phyloP scores from a whole-genome alignment of 2,888 invertebrate species.

The Tridacna crocea region DNA sequence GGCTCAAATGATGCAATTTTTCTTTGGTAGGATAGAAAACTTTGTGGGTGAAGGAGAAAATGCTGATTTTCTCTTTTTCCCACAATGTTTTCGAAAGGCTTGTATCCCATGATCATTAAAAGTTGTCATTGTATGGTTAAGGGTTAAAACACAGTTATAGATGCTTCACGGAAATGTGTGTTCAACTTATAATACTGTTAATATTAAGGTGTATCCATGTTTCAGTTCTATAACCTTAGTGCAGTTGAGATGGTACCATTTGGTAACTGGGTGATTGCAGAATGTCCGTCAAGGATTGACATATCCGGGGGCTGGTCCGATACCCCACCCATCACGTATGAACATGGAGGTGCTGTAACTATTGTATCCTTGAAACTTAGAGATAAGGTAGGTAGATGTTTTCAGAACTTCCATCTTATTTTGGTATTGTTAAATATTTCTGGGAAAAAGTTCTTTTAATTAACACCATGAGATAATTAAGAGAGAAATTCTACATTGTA shows the following conservation, averaged over 20 bases:
- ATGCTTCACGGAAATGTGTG: no score
- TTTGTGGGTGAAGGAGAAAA: background rate
- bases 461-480: no score
- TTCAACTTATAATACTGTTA: no score
- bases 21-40: background rate
- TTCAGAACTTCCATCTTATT: no score
- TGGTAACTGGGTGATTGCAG: slow-evolving; percentile 84
- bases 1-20: no score
- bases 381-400: slow-evolving; percentile 81
- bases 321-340: slow-evolving; percentile 87
- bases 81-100: background rate
- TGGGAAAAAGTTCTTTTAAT: no score
- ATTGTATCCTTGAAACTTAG: slow-evolving; percentile 85
- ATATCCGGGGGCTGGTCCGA: slow-evolving; percentile 87
- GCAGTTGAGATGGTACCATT: slow-evolving; percentile 68
- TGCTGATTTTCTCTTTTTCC: background rate
- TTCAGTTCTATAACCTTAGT: slow-evolving; percentile 71
- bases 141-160: no score
- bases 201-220: background rate
- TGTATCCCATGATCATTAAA: background rate
- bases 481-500: no score
- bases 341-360: slow-evolving; percentile 85
- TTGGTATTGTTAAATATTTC: no score
- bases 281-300: slow-evolving; percentile 85
- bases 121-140: background rate